Base-by-base conservation (phyloP, 2,797 vertebrate species). In the Zalophus californianus region DNA sequence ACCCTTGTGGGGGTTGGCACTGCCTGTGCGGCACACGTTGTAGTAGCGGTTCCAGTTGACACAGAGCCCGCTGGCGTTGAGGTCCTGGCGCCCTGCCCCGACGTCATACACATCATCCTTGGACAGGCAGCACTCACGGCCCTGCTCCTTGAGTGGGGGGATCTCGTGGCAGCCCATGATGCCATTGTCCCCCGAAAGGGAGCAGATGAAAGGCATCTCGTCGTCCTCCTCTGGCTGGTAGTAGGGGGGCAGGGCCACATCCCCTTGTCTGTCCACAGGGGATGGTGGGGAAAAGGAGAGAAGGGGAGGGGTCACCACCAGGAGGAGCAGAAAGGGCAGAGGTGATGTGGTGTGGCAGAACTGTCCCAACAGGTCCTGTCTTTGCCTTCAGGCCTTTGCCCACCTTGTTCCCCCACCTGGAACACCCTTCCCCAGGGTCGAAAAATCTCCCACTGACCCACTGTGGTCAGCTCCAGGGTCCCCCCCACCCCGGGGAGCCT, bases 41-140 rank as follows among this genome's bases (percentile, higher is more conserved):
- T 99, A 99, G 94, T 99, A 99, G 79, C 99, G 99, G 98, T 99
- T 99, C 99, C 99, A 99, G 98, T 99, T 99, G 95, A 99, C 99
- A 0, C 99, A 99, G 88, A 99, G 99, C 16, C 99, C 99, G 14
- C 99, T 99, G 98, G 99, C 98, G 0, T 99, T 99, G 97, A 99
- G 98, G 97, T 99, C 98, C 20, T 99, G 99, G 62, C 99, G 99
- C 86, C 99, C 99, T 0, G 99, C 98, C 92, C 99, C 99, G 9
- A 99, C 99, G 97, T 99, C 99, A 5, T 99, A 99, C 5, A 99
- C 99, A 4, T 99, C 99, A 0, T 99, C 99, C 97, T 99, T 99
- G 98, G 99, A 99, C 98, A 99, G 98, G 98, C 99, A 99, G 98
- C 99, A 99, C 58, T 99, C 99, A 0, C 99, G 99, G 77, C 99